Evolutionary conservation across 2,113 vertebrate species (phyloP).

Genomic region (Circaetus cinerascens): DNA sequence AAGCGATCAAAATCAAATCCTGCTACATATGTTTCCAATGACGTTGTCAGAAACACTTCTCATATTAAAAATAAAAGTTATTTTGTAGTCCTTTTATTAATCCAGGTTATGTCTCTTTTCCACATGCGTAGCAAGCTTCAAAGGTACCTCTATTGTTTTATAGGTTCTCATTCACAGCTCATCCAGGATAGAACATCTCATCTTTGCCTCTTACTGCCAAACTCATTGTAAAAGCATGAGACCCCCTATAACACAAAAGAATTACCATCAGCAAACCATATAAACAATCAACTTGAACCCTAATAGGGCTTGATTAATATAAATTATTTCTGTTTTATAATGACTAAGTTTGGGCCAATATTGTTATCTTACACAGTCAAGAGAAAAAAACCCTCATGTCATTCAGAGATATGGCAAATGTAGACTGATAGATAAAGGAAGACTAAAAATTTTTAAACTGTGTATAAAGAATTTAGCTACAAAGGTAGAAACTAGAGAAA

Average conservation of each 20-base stretch:
- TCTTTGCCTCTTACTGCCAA: neutral
- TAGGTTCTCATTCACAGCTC: neutral
- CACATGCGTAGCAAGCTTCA: neutral
- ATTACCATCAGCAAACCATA: neutral
- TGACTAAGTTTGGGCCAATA: neutral
- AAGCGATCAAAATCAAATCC: too few species aligned
- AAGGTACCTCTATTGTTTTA: neutral
- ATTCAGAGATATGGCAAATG: neutral
- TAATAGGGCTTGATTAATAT: neutral
- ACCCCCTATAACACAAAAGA: neutral
- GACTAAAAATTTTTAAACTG: neutral
- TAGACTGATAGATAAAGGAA: neutral
- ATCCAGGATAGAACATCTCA: neutral
- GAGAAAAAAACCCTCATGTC: neutral
- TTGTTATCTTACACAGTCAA: neutral
- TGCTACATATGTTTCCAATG: too few species aligned
- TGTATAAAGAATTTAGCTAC: neutral
- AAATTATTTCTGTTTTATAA: neutral
- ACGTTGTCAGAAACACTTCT: too few species aligned
- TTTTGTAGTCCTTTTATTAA: neutral
- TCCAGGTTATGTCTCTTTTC: neutral
- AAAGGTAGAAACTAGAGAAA: neutral
- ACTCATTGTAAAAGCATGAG: neutral
- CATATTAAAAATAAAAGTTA: neutral
- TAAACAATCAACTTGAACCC: neutral